phyloP scores from a whole-genome alignment of 2,888 invertebrate species.

The Sinopyrophorus schimmeli region DNA sequence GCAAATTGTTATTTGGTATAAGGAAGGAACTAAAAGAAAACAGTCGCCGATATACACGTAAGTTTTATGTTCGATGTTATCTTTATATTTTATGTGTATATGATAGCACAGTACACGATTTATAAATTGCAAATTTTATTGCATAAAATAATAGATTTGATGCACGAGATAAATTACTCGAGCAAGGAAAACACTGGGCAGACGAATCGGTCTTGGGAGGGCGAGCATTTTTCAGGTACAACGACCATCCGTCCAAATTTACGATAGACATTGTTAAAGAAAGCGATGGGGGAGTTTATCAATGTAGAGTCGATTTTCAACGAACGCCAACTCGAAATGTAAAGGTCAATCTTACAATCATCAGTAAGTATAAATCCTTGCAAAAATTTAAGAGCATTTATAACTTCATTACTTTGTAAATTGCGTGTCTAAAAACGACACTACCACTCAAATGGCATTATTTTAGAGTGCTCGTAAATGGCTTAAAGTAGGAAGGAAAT shows the following conservation, averaged over 20 bases:
- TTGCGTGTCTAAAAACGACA: background rate
- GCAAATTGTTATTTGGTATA: conserved; percentile 67
- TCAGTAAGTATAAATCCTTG: conserved; percentile 69
- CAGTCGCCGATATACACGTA: conserved; percentile 66
- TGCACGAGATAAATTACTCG: conserved; percentile 72
- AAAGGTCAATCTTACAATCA: conserved; percentile 85
- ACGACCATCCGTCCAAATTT: conserved; percentile 75
- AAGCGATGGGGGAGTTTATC: conserved; percentile 79
- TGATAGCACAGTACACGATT: background rate
- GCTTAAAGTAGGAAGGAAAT: conserved; percentile 46
- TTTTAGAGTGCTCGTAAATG: conserved; percentile 39
- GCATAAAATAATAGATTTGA: conserved; percentile 63
- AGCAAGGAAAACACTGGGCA: conserved; percentile 82
- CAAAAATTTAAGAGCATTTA: background rate
- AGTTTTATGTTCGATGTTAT: conserved; percentile 40
- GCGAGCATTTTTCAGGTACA: conserved; percentile 75
- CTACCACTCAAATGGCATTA: conserved; percentile 12
- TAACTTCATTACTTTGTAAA: conserved; percentile 12
- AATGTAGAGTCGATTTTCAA: conserved; percentile 88
- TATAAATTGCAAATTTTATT: background rate
- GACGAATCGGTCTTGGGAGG: conserved; percentile 73
- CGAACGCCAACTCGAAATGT: conserved; percentile 86
- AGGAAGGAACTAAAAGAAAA: conserved; percentile 59
- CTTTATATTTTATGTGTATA: background rate
- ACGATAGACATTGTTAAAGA: conserved; percentile 74